A percentile compares a stretch with the other conserved stretches of the same genome.
Conservation (phyloP, 1,140 invertebrate genomes). For the Paracyclopina nana region DNA sequence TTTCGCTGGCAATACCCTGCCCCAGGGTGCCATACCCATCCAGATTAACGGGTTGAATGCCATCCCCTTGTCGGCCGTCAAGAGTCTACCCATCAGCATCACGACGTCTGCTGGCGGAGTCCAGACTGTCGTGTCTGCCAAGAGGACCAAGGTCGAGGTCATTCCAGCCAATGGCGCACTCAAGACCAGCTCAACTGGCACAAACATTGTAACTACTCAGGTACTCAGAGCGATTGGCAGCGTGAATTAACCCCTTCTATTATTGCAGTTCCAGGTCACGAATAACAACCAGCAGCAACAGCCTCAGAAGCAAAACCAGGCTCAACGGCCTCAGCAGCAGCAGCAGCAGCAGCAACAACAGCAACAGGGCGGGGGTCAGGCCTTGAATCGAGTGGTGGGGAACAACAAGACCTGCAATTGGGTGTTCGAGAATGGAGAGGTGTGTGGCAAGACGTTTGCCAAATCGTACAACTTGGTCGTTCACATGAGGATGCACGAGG, state of each 20-base stretch:
- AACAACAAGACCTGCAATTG: slow-evolving; percentile 15
- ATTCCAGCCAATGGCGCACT: neutral
- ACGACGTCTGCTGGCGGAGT: neutral
- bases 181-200: neutral
- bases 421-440: slow-evolving; percentile 14
- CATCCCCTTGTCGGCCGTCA: slow-evolving; percentile 6
- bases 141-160: neutral
- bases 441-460: slow-evolving; percentile 13
- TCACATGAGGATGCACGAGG: slow-evolving; percentile 16
- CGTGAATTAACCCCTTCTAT: too few species aligned
- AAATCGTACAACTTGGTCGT: slow-evolving; percentile 15
- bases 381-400: neutral
- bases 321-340: neutral
- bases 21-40: slow-evolving; percentile 3
- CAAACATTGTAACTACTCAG: neutral
- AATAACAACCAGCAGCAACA: too few species aligned
- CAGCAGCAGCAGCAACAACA: neutral
- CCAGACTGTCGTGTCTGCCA: neutral
- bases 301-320: neutral
- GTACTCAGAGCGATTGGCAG: too few species aligned
- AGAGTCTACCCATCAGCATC: neutral
- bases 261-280: too few species aligned
- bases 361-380: neutral
- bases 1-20: slow-evolving; percentile 2
- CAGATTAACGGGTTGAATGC: slow-evolving; percentile 11